These are phyloP conservation scores for Clarias macrocephalus DNA, from an alignment of 2,113 vertebrate genomes.

Conservation along the genomic window DNA sequence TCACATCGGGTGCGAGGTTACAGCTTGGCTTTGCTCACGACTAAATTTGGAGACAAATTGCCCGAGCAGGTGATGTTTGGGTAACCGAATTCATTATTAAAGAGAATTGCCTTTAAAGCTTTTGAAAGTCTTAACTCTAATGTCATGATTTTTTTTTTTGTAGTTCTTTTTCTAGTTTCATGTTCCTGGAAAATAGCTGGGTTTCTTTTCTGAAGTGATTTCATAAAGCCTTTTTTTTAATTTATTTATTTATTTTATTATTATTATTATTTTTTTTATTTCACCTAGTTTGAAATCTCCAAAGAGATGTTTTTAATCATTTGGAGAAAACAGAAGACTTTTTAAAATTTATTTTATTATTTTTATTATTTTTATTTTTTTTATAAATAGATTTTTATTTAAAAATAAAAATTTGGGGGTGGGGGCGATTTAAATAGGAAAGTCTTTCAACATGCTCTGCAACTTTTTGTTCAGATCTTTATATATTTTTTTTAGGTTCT, in stretches of 20 bases:
- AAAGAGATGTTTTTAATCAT: background rate
- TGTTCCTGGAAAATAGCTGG: background rate
- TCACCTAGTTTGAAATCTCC: background rate
- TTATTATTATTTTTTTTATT: background rate
- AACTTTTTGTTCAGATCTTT: too few species aligned
- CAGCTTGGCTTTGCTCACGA: conserved; percentile 59
- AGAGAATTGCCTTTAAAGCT: background rate
- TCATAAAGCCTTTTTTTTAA: background rate
- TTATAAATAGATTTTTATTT: too few species aligned
- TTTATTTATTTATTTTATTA: too few species aligned
- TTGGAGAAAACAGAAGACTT: background rate
- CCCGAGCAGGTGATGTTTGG: conserved; percentile 55
- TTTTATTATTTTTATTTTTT: too few species aligned
- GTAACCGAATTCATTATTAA: conserved; percentile 49
- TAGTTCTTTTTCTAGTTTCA: background rate
- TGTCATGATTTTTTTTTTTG: background rate
- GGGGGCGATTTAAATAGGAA: too few species aligned
- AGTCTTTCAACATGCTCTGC: background rate
- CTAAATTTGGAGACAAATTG: conserved; percentile 41
- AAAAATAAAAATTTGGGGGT: too few species aligned
- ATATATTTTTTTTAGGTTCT: background rate
- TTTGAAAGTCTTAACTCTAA: conserved; percentile 6
- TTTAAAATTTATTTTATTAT: too few species aligned
- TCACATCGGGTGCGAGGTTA: conserved; percentile 47
- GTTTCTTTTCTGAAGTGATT: background rate